Percentiles rank a stretch among this genome's conserved stretches.
These are phyloP conservation scores for Alloplasta piceator DNA, from an alignment of 2,888 invertebrate genomes.

Conservation along the genomic window DNA sequence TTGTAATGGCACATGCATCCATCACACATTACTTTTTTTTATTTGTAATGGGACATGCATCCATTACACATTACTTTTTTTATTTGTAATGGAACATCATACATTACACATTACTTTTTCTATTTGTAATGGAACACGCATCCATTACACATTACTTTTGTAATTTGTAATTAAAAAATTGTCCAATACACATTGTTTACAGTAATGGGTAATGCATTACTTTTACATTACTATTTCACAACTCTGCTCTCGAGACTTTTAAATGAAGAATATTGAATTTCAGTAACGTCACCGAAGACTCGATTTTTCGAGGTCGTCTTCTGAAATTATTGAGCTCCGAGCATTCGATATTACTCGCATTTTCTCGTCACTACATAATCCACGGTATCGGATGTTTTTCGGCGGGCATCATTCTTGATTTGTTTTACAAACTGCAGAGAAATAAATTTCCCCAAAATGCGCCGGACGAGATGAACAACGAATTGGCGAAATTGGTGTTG, in stretches of 20 bases:
- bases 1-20: too few species aligned
- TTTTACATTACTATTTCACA: too few species aligned
- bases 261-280: constrained; percentile 4
- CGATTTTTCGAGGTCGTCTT: constrained; percentile 60
- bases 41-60: too few species aligned
- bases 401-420: constrained; percentile 64
- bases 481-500: constrained; percentile 61
- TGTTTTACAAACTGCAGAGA: constrained; percentile 57
- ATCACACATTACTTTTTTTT: too few species aligned
- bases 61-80: too few species aligned
- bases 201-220: too few species aligned
- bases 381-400: constrained; percentile 56
- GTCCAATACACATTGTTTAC: too few species aligned
- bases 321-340: constrained; percentile 62
- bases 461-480: constrained; percentile 58
- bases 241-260: background rate
- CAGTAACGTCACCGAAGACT: constrained; percentile 27
- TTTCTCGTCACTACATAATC: constrained; percentile 60
- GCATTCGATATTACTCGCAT: constrained; percentile 64
- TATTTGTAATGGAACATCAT: too few species aligned
- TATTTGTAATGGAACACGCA: too few species aligned
- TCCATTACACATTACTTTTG: too few species aligned
- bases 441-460: constrained; percentile 21
- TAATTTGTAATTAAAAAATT: too few species aligned
- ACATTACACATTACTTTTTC: too few species aligned